phyloP scores from a whole-genome alignment of 2,797 vertebrate species.

The Heteromormyrus szaboi region DNA sequence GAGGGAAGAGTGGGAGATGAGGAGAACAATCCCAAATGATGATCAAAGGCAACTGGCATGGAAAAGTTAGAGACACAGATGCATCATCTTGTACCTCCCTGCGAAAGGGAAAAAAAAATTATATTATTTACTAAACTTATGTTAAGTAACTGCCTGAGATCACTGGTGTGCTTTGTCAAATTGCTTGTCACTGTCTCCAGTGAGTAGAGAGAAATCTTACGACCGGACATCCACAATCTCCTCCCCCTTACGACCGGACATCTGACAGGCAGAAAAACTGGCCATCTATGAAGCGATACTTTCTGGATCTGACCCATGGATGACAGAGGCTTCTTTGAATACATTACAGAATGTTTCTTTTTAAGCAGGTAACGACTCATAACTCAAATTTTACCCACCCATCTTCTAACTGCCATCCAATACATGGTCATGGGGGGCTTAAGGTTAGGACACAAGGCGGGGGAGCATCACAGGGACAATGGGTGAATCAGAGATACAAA shows the following conservation, averaged over 20 bases:
- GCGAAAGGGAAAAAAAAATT: conserved; percentile 21
- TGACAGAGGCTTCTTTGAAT: neutral
- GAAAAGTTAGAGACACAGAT: neutral
- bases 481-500: neutral
- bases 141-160: neutral
- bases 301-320: neutral
- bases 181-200: neutral
- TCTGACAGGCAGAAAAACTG: neutral
- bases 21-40: neutral
- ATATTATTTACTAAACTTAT: neutral
- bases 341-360: neutral
- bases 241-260: neutral
- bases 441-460: neutral
- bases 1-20: neutral
- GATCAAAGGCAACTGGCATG: neutral
- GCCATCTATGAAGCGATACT: neutral
- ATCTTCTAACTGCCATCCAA: neutral
- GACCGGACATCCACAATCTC: neutral
- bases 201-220: neutral
- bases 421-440: neutral
- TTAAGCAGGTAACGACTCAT: neutral
- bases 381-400: neutral
- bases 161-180: neutral
- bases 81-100: neutral
- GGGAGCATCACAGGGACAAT: neutral